phyloP scores from a whole-genome alignment of 1,140 invertebrate genomes.

The Camponotus floridanus region DNA sequence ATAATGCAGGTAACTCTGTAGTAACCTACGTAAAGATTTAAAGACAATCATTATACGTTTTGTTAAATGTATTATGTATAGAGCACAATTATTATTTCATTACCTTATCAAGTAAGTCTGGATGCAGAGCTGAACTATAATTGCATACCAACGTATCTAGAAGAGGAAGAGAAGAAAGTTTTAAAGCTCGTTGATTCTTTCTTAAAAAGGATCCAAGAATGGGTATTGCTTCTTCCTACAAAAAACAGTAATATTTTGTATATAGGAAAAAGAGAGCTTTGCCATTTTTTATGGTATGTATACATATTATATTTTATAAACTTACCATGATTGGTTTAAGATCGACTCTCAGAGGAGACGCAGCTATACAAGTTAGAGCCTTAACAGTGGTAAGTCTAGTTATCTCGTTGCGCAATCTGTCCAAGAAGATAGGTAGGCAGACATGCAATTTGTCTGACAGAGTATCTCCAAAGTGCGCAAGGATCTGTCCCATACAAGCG shows the following conservation, averaged over 20 bases:
- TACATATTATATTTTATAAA: slow-evolving; percentile 25
- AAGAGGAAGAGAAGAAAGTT: slow-evolving; percentile 95
- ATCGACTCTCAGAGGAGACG: slow-evolving; percentile 95
- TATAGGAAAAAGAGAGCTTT: background rate
- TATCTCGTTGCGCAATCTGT: slow-evolving; percentile 98
- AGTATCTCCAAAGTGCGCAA: slow-evolving; percentile 96
- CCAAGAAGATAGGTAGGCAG: slow-evolving; percentile 97
- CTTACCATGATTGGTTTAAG: slow-evolving; percentile 93
- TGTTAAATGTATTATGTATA: slow-evolving; percentile 19
- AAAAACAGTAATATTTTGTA: slow-evolving; percentile 42
- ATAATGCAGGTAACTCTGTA: slow-evolving; percentile 94
- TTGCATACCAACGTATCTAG: slow-evolving; percentile 96
- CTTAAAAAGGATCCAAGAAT: slow-evolving; percentile 97
- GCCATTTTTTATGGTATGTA: background rate
- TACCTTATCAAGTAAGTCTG: slow-evolving; percentile 91
- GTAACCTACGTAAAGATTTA: slow-evolving; percentile 86
- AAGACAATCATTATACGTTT: background rate
- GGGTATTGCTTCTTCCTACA: slow-evolving; percentile 94
- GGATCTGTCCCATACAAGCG: slow-evolving; percentile 98
- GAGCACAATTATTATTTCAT: slow-evolving; percentile 15
- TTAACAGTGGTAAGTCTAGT: slow-evolving; percentile 98
- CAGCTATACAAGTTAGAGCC: slow-evolving; percentile 97
- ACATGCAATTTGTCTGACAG: slow-evolving; percentile 91
- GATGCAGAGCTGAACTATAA: slow-evolving; percentile 91
- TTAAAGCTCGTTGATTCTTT: slow-evolving; percentile 98